Percentiles rank a stretch among this genome's conserved stretches.
Evolutionary conservation across 2,113 vertebrate genomes (phyloP).

Genomic region (Equus quagga): DNA sequence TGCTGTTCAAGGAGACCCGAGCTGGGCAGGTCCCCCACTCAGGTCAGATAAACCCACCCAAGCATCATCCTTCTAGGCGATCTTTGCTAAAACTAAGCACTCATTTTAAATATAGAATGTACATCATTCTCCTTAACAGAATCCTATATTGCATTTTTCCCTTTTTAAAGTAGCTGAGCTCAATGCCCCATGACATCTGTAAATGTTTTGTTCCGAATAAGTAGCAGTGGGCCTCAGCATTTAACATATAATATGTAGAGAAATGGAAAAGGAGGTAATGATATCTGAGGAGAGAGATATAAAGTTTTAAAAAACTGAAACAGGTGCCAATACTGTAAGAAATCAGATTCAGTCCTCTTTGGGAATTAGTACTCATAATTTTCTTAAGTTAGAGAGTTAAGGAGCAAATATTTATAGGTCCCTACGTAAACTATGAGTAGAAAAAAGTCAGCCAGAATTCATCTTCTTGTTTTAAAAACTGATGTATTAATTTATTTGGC

Average conservation of each 20-base stretch:
- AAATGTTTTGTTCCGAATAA: background rate
- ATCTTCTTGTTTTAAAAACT: background rate
- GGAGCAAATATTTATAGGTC: conserved; percentile 29
- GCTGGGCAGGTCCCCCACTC: background rate
- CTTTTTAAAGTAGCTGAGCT: background rate
- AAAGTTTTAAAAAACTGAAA: conserved; percentile 56
- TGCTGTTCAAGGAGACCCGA: background rate
- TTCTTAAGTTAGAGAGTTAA: conserved; percentile 10
- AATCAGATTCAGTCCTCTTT: background rate
- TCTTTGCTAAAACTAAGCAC: background rate
- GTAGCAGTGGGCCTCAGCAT: background rate
- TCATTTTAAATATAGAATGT: background rate
- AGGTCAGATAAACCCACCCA: background rate
- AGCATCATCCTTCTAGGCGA: background rate
- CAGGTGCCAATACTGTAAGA: background rate
- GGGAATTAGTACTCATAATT: background rate
- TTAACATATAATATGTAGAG: background rate
- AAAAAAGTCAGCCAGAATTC: conserved; percentile 13
- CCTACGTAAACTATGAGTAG: background rate
- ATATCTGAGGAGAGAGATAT: background rate
- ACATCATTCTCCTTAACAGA: background rate
- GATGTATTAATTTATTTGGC: background rate
- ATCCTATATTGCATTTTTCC: background rate
- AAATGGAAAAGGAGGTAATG: background rate
- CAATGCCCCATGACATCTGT: background rate